Conservation (phyloP, 2,888 invertebrate species). For the Rhingia rostrata region DNA sequence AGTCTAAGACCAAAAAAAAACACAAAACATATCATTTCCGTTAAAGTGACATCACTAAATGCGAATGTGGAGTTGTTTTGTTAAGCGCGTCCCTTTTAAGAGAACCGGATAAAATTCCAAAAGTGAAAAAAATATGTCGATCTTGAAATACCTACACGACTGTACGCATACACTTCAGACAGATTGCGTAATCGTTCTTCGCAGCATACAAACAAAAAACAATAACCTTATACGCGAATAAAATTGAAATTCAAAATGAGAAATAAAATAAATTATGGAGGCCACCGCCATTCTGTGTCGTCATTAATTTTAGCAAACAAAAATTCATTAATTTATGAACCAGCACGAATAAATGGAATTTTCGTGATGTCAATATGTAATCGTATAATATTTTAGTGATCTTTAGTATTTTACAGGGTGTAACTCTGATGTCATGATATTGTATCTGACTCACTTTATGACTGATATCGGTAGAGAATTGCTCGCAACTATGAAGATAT, state of each 20-base stretch:
- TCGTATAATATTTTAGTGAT: not conserved
- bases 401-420: too few species aligned
- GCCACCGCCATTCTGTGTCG: conserved; percentile 33
- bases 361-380: conserved; percentile 20
- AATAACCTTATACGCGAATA: conserved; percentile 6
- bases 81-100: too few species aligned
- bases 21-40: conserved; percentile 18
- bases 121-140: conserved; percentile 31
- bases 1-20: not conserved
- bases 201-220: conserved; percentile 2
- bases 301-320: conserved; percentile 24
- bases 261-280: conserved; percentile 8
- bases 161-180: conserved; percentile 24
- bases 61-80: not conserved
- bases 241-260: conserved; percentile 41
- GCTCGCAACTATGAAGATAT: not conserved
- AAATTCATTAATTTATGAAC: not conserved
- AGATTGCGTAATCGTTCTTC: conserved; percentile 48
- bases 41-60: conserved; percentile 46
- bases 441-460: conserved; percentile 18
- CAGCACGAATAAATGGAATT: not conserved
- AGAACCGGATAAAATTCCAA: conserved; percentile 28
- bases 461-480: not conserved
- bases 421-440: conserved; percentile 29
- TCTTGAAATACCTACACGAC: conserved; percentile 42